A percentile compares a stretch with the other conserved stretches of the same genome.
phyloP scores from a whole-genome alignment of 2,113 vertebrate species.

The Tupaia chinensis region DNA sequence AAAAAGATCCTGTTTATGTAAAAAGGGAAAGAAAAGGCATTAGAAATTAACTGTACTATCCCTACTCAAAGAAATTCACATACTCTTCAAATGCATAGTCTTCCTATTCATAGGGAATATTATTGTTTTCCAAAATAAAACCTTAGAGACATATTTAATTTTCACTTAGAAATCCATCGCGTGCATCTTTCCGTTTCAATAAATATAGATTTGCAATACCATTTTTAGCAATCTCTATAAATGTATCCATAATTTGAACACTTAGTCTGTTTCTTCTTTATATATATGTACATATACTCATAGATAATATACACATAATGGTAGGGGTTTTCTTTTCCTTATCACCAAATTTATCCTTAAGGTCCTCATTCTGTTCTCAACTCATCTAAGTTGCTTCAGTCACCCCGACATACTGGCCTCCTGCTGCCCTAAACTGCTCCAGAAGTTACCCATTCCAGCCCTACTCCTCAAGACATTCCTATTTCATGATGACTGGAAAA shows the following conservation, averaged over 20 bases:
- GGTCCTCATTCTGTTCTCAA: conserved; percentile 38
- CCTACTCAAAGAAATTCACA: conserved; percentile 1
- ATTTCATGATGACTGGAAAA: not conserved
- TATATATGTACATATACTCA: not conserved
- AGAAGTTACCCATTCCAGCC: not conserved
- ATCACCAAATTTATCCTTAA: conserved; percentile 54
- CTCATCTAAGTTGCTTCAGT: conserved; percentile 13
- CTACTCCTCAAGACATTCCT: not conserved
- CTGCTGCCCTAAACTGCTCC: conserved; percentile 8
- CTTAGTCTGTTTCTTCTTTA: conserved; percentile 67
- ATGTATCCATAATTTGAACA: conserved; percentile 75
- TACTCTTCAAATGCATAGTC: conserved; percentile 21
- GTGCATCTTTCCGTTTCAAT: conserved; percentile 71
- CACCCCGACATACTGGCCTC: conserved; percentile 66
- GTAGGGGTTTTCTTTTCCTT: conserved; percentile 26
- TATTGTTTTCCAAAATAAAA: conserved; percentile 46
- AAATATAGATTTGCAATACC: conserved; percentile 70
- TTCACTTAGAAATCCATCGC: conserved; percentile 71
- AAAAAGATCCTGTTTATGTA: conserved; percentile 11
- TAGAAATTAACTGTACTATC: conserved; percentile 32
- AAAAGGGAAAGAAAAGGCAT: conserved; percentile 15
- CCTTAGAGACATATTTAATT: conserved; percentile 52
- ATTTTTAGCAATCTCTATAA: conserved; percentile 78
- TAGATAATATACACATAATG: conserved; percentile 50
- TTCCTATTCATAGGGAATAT: conserved; percentile 36